Evolutionary conservation across 2,888 invertebrate species (phyloP), one percentile per base, ranked within the genome.

Genomic region (Altica lythri): DNA sequence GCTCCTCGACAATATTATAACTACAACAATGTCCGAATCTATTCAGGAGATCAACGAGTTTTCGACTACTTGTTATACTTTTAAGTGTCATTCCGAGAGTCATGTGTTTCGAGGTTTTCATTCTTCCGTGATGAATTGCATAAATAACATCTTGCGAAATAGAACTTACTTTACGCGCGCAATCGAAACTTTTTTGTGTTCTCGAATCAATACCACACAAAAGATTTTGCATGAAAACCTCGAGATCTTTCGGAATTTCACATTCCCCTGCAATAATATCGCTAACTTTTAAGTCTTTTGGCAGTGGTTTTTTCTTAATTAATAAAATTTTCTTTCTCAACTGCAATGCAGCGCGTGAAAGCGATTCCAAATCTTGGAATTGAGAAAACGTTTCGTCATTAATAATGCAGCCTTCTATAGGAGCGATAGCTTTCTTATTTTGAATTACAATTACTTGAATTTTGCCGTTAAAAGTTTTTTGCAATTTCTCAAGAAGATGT

Each of bases 151-250:
- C 37, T 2, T 37, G 17, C 1, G 16, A 37, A 10, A 17, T n/a
- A 2, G 37, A 37, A 10, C 14, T 16, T 9, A 60, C 71, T 67
- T 4, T 69, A 1, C 68, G 57, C 5, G 68, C 64, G 0, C 69
- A 35, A 55, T 71, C 68, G 0, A 63, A 55, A 29, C 68, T 55
- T 56, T 60, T 61, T 58, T 70, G 68, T 22, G 22, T 22, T 22
- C 35, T 56, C 55, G 6, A 42, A 14, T 38, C 55, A 22, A 8
- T 8, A 48, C 4, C 8, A 8, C 22, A 22, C 8, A 22, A 22
- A 5, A 22, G 8, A 22, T 5, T 4, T 22, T 22, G 4, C 8
- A 22, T 22, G 8, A 22, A 22, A 22, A 5, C 22, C 4, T 22
- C 4, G 8, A 22, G 22, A 16, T 32, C 37, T 12, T 34, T 22